Evolutionary conservation across 2,113 vertebrate species (phyloP).

Genomic region (Scalopus aquaticus): DNA sequence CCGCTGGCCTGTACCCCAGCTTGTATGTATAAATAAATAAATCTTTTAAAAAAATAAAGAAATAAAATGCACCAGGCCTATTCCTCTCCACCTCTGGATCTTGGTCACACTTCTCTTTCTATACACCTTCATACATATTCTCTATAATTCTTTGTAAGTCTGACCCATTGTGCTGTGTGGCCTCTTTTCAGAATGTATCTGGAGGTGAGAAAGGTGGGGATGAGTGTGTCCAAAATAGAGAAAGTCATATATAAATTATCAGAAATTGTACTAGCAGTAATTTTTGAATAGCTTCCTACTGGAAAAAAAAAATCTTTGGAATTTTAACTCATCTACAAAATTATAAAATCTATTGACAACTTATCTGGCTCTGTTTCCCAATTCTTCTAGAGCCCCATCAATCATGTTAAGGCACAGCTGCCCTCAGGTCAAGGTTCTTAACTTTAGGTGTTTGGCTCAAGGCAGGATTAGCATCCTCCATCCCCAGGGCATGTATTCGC

Average conservation of each 20-base stretch:
- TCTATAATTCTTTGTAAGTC: background rate
- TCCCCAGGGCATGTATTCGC: too few relatives aligned
- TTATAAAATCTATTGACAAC: background rate
- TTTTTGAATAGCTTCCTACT: background rate
- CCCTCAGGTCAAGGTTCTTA: background rate
- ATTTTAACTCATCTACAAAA: background rate
- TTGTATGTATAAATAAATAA: too few relatives aligned
- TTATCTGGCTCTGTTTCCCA: background rate
- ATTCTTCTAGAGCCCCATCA: background rate
- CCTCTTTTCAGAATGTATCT: background rate
- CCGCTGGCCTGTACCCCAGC: too few relatives aligned
- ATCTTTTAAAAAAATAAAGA: too few relatives aligned
- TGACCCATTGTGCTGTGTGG: background rate
- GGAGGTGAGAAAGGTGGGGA: too few relatives aligned
- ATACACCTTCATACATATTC: background rate
- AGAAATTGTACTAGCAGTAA: background rate
- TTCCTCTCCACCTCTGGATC: background rate
- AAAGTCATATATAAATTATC: background rate
- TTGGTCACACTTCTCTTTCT: background rate
- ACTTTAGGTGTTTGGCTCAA: background rate
- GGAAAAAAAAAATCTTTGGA: background rate
- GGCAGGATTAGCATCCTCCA: background rate
- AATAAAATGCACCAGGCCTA: accelerated
- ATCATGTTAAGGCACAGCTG: background rate
- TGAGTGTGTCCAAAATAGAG: background rate